A percentile compares a stretch with the other conserved stretches of the same genome.
phyloP scores from a whole-genome alignment of 2,113 vertebrate genomes.

The Larimichthys crocea region DNA sequence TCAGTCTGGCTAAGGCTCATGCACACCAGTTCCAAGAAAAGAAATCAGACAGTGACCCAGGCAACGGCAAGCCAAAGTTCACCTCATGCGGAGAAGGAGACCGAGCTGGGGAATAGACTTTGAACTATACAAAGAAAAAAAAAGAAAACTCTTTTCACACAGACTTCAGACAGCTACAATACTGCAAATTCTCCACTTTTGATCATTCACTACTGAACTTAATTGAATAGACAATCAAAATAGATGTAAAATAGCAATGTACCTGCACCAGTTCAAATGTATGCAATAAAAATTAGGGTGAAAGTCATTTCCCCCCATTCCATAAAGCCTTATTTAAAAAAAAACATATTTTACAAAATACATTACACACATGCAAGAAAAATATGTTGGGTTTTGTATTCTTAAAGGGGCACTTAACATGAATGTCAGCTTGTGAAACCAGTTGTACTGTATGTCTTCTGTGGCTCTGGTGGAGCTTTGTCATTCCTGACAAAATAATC shows the following conservation, averaged over 20 bases:
- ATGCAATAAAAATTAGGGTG: constrained; percentile 7
- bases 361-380: background rate
- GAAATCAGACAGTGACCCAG: background rate
- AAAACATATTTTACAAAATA: background rate
- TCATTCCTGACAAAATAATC: background rate
- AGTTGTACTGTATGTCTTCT: background rate
- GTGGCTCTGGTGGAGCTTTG: background rate
- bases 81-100: background rate
- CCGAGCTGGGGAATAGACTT: background rate
- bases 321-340: background rate
- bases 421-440: background rate
- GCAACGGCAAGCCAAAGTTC: constrained; percentile 1
- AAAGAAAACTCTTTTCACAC: background rate
- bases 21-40: background rate
- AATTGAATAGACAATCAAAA: constrained; percentile 42
- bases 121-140: background rate
- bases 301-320: constrained; percentile 6
- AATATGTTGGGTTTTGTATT: background rate
- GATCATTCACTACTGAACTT: background rate
- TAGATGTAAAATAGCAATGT: background rate
- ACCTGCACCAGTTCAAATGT: constrained; percentile 11
- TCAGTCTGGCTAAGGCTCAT: too few relatives aligned
- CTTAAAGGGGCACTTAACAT: background rate
- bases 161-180: background rate
- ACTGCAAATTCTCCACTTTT: background rate